phyloP scores from a whole-genome alignment of 1,140 invertebrate species.

The Sycophila sp. region DNA sequence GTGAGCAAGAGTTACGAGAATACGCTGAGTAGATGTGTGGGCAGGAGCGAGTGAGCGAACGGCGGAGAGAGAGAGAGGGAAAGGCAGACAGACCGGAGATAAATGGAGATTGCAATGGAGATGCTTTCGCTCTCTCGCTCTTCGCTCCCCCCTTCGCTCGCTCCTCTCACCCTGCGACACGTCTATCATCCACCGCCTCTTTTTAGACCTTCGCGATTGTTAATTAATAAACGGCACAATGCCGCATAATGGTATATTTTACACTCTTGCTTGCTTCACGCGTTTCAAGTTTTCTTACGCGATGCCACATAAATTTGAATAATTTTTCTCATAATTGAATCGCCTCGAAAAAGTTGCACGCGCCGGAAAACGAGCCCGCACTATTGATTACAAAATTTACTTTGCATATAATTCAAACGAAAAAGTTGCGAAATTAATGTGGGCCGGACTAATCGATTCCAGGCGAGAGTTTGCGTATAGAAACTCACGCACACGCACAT shows the following conservation, averaged over 20 bases:
- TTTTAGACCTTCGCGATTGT: conserved; percentile 14
- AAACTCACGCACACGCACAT: too few species aligned
- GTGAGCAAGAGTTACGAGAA: conserved; percentile 36
- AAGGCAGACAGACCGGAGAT: conserved; percentile 26
- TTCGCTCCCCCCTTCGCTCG: background rate
- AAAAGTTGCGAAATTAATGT: too few species aligned
- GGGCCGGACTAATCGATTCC: too few species aligned
- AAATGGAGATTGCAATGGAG: conserved; percentile 37
- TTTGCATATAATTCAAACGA: too few species aligned
- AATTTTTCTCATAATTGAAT: too few species aligned
- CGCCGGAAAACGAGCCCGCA: background rate
- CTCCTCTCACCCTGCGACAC: background rate
- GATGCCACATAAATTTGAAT: background rate
- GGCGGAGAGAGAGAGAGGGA: conserved; percentile 43
- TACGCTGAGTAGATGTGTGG: conserved; percentile 23
- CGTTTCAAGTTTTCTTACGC: conserved; percentile 3
- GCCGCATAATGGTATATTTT: conserved; percentile 1
- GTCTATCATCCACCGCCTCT: background rate
- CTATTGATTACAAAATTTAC: too few species aligned
- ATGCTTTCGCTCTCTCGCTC: conserved; percentile 11
- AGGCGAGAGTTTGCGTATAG: too few species aligned
- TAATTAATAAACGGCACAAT: conserved; percentile 37
- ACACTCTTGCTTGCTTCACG: background rate
- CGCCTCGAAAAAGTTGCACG: too few species aligned
- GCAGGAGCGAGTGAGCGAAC: conserved; percentile 35